Evolutionary conservation across 2,113 vertebrate genomes (phyloP).

Genomic region (Scomber japonicus): DNA sequence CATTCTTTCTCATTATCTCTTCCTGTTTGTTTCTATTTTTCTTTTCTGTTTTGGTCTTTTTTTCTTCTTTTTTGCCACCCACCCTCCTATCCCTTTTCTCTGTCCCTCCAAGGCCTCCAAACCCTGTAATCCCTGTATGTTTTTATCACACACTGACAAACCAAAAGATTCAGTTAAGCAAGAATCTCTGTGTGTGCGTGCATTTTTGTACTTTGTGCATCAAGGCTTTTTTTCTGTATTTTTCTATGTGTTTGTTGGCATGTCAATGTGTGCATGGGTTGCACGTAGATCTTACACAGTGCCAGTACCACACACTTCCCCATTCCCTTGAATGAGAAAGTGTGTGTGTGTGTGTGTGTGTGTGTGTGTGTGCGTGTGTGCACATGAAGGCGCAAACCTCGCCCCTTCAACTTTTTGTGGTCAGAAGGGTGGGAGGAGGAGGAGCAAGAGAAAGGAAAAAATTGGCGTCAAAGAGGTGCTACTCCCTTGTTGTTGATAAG

Average conservation of each 20-base stretch:
- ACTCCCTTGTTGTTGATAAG: conserved; percentile 34
- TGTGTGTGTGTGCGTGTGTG: conserved; percentile 4
- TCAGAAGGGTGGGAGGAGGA: conserved; percentile 20
- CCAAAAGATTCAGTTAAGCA: conserved; percentile 50
- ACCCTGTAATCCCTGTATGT: conserved; percentile 42
- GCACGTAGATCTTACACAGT: too few species aligned
- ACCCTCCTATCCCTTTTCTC: background rate
- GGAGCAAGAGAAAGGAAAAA: background rate
- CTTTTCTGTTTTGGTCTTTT: conserved; percentile 2
- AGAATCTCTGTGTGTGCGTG: conserved; percentile 39
- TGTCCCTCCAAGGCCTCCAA: conserved; percentile 13
- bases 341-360: too few species aligned
- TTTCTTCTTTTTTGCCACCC: conserved; percentile 8
- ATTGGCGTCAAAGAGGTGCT: background rate
- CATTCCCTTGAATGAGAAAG: too few species aligned
- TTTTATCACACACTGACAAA: conserved; percentile 61
- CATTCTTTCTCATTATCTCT: conserved; percentile 19
- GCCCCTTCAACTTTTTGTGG: conserved; percentile 36
- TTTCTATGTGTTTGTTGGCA: background rate
- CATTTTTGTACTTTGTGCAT: conserved; percentile 6
- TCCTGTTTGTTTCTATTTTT: background rate
- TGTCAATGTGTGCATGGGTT: background rate
- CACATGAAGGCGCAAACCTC: conserved; percentile 2
- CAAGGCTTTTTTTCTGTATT: background rate
- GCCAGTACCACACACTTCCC: too few species aligned